Evolutionary conservation across 2,888 invertebrate genomes (phyloP).

Genomic region (Trissolcus brochymenae): DNA sequence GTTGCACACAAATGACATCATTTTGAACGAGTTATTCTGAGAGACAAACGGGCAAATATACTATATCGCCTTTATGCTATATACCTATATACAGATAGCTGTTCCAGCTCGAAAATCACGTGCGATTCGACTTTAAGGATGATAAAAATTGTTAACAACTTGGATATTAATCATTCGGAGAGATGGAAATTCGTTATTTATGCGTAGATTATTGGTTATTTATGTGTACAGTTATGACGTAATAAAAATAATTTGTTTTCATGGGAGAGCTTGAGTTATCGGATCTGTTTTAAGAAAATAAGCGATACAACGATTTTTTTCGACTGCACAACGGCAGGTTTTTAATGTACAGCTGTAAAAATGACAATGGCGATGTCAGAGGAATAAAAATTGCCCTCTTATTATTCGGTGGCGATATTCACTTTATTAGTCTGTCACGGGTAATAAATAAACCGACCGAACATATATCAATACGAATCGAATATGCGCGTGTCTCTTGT

Average conservation of each 20-base stretch:
- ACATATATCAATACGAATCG: conserved; percentile 19
- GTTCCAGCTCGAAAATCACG: conserved; percentile 9
- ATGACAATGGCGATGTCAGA: conserved; percentile 10
- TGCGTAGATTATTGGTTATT: conserved; percentile 19
- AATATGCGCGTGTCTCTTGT: conserved; percentile 52
- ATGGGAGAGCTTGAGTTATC: neutral
- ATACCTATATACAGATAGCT: neutral
- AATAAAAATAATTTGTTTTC: conserved; percentile 21
- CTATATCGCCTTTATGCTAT: too few relatives aligned
- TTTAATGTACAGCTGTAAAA: conserved; percentile 4
- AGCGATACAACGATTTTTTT: too few relatives aligned
- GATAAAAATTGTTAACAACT: conserved; percentile 8
- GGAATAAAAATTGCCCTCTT: conserved; percentile 20
- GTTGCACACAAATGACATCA: conserved; percentile 39
- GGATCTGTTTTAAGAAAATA: neutral
- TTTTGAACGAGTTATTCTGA: conserved; percentile 6
- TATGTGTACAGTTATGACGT: conserved; percentile 14
- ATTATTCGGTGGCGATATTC: conserved; percentile 53
- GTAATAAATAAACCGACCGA: conserved; percentile 36
- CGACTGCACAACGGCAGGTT: neutral
- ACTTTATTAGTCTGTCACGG: conserved; percentile 51
- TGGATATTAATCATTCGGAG: conserved; percentile 20
- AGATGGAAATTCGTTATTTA: conserved; percentile 12
- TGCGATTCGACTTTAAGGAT: conserved; percentile 4
- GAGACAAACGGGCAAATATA: too few relatives aligned